Base-by-base conservation (phyloP, 2,888 invertebrate species). In the Troides helena region DNA sequence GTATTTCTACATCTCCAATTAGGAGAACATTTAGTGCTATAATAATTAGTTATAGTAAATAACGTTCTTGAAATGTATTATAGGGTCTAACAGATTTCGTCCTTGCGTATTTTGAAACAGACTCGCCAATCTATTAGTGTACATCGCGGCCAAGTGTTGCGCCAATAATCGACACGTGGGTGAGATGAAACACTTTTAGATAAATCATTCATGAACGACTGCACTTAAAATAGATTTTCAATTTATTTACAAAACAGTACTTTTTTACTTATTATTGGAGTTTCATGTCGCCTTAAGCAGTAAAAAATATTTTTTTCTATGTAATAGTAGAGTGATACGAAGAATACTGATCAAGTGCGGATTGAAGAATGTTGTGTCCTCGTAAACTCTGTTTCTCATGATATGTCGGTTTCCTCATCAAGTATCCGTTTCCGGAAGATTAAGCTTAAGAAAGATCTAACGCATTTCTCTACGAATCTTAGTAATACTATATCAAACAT, bases 131-230 rank as follows among this genome's bases (percentile, higher is more conserved):
- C 25, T 63, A 63, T 68, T 63, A 25, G 62, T 30, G 63, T 63
- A 59, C 39, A 59, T 59, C 30, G 63, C 36, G 59, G 63, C 63
- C 68, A 68, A 68, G 59, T 50, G 63, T 63, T 63, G 59, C 59
- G 68, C 63, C 63, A 68, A 68, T 63, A 59, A 68, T 68, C 63
- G 68, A 68, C 63, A 63, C 68, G 68, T 63, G 63, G 62, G 68
- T 36, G 67, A 62, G 59, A 58, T 59, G 63, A 17, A 59, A 50
- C 46, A 67, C 67, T 56, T 59, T 63, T 12, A 63, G 43, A 68
- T 68, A 68, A 68, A 68, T 68, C 68, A 68, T 63, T 68, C 63
- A 30, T 46, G 57, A 59, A 59, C 62, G 58, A 58, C 58, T n/a
- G 39, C 30, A 60, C 60, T 10, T 21, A 23, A 68, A 68, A 68